Evolutionary conservation across 2,888 invertebrate species (phyloP).

Genomic region (Chymomyza fuscimana): DNA sequence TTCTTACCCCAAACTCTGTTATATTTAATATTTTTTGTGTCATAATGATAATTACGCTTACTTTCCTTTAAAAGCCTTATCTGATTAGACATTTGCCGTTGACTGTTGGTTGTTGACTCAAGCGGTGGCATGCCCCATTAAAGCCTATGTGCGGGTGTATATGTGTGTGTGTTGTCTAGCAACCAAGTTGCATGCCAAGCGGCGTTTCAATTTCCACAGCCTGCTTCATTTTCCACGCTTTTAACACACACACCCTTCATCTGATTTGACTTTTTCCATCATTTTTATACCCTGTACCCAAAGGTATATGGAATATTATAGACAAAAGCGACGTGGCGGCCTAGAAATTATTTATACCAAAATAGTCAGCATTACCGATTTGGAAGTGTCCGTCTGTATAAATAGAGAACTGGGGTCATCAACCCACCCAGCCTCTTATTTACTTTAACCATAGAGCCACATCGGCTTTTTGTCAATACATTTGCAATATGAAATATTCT

Average conservation of each 20-base stretch:
- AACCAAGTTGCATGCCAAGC: slow-evolving; percentile 10
- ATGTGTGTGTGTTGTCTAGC: background rate
- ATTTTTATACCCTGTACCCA: too few species aligned
- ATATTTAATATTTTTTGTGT: background rate
- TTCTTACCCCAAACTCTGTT: background rate
- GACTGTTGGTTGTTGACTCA: slow-evolving; percentile 2
- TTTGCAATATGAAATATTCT: too few species aligned
- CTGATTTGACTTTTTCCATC: background rate
- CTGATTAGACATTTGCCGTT: slow-evolving; percentile 19
- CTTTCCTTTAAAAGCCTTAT: slow-evolving; percentile 14
- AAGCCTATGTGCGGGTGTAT: background rate
- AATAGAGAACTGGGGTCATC: too few species aligned
- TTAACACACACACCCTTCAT: background rate
- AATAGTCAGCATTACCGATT: too few species aligned
- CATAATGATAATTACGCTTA: slow-evolving; percentile 17
- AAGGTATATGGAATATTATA: background rate
- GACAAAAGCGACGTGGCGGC: background rate
- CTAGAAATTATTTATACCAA: too few species aligned
- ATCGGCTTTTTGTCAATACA: too few species aligned
- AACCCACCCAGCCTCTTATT: too few species aligned
- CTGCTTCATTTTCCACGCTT: background rate
- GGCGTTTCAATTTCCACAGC: background rate
- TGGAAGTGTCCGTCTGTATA: too few species aligned
- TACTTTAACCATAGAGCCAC: too few species aligned
- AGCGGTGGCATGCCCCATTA: background rate